Percentiles rank a stretch among this genome's conserved stretches.
Evolutionary conservation across 2,113 vertebrate species (phyloP).

Genomic region (Sigmodon hispidus): DNA sequence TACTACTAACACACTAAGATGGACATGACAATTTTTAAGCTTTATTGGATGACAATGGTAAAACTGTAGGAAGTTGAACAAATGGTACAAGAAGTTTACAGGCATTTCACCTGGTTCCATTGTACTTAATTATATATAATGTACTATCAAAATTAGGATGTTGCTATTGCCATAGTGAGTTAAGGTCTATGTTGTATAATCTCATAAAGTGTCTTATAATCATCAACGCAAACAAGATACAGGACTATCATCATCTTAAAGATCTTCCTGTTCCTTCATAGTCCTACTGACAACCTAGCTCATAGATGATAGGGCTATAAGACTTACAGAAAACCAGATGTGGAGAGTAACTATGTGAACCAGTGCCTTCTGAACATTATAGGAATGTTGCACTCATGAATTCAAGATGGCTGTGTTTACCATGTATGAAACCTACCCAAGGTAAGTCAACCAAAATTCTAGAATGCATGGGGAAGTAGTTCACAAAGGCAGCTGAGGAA

Average conservation of each 20-base stretch:
- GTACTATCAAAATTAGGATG: neutral
- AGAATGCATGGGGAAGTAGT: neutral
- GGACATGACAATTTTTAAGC: neutral
- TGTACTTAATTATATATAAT: neutral
- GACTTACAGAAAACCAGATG: neutral
- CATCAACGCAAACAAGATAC: neutral
- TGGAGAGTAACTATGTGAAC: neutral
- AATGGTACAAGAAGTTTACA: neutral
- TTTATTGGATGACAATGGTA: conserved; percentile 2
- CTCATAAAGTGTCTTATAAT: neutral
- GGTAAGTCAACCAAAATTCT: neutral
- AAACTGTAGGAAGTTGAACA: neutral
- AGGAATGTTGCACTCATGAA: neutral
- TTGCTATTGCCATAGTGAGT: neutral
- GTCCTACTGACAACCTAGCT: neutral
- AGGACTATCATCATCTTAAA: neutral
- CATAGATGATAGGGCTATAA: neutral
- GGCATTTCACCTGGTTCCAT: neutral
- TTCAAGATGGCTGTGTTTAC: neutral
- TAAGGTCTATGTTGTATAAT: neutral
- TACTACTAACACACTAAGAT: neutral
- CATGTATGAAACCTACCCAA: too few relatives aligned
- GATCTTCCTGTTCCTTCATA: neutral
- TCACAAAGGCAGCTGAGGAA: neutral
- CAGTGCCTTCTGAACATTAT: neutral